These are phyloP conservation scores for Macrosoma leucophasiata DNA, from an alignment of 2,888 invertebrate species.

Conservation along the genomic window DNA sequence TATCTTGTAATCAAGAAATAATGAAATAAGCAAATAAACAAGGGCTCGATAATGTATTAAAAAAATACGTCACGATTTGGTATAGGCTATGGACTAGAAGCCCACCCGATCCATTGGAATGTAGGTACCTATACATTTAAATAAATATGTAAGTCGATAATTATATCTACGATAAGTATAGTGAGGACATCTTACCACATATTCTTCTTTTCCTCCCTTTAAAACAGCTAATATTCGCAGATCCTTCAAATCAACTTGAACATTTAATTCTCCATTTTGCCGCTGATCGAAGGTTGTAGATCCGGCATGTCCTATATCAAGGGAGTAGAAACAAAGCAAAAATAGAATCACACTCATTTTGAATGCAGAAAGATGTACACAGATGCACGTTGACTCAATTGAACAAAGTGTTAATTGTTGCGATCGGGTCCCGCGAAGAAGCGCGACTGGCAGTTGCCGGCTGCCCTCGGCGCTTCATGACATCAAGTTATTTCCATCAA, in stretches of 20 bases:
- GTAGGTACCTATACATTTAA: too few species aligned
- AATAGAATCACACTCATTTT: conserved; percentile 23
- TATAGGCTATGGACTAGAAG: too few species aligned
- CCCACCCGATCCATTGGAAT: too few species aligned
- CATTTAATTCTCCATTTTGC: conserved; percentile 86
- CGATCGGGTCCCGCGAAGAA: conserved; percentile 45
- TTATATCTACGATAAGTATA: background rate
- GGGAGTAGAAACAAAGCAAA: conserved; percentile 28
- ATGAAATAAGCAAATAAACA: too few species aligned
- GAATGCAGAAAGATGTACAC: too few species aligned
- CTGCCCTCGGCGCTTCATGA: conserved; percentile 50
- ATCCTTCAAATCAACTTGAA: conserved; percentile 87
- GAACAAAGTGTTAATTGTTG: conserved; percentile 26
- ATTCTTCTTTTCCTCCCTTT: conserved; percentile 76
- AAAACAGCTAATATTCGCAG: conserved; percentile 82
- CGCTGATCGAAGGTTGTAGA: conserved; percentile 78
- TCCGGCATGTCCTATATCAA: conserved; percentile 33
- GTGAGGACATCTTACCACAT: conserved; percentile 62
- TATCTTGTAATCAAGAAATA: too few species aligned
- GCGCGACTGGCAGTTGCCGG: conserved; percentile 43
- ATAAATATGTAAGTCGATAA: too few species aligned
- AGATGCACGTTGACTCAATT: conserved; percentile 8
- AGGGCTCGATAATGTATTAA: conserved; percentile 4
- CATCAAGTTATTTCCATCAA: conserved; percentile 67
- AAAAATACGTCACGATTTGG: background rate